Base-by-base conservation (phyloP, 2,797 vertebrate species). In the Astyanax mexicanus region DNA sequence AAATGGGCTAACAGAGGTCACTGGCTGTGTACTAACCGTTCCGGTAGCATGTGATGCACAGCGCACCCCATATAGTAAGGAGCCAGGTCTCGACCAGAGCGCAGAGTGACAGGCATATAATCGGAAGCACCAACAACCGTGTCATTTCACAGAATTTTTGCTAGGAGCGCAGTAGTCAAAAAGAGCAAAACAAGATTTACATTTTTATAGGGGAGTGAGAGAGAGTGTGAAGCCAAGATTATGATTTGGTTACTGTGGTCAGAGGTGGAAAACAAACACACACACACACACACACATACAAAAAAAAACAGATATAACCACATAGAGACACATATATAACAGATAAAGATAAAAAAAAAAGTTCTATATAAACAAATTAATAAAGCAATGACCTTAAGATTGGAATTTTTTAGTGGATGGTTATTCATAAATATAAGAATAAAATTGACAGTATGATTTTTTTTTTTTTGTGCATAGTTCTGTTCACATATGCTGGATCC, bases 141-240 rank as follows among this genome's bases (percentile, higher is more conserved):
- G 90, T 92, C 88, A 92, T 92, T 93, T 93, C 85, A 84, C 88
- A 86, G 84, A 86, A 85, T 89, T 86, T 88, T 91, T 90, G 89
- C 90, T 87, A 91, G 84, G 88, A 87, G 81, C 77, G 81, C 66
- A 79, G 84, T 83, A 89, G 88, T 90, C 88, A 91, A 83, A 72
- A 80, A 82, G 80, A 85, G 85, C 88, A 92, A 93, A 92, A 91
- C 83, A 89, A 89, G 82, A 90, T 90, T 90, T 89, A 91, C 86
- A 90, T 91, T 82, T 49, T 88, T 68, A 69, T 68, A 84, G 84
- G 81, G 83, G 84, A 86, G 83, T 84, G 29, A 86, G n/a, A 54
- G 80, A 65, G 83, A 84, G 81, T 80, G 72, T 89, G 80, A 88
- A 86, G 86, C 86, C 68, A 84, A 86, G 81, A 91, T 90, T 92